Evolutionary conservation across 1,140 invertebrate species (phyloP).

Genomic region (Diachasmimorpha longicaudata): DNA sequence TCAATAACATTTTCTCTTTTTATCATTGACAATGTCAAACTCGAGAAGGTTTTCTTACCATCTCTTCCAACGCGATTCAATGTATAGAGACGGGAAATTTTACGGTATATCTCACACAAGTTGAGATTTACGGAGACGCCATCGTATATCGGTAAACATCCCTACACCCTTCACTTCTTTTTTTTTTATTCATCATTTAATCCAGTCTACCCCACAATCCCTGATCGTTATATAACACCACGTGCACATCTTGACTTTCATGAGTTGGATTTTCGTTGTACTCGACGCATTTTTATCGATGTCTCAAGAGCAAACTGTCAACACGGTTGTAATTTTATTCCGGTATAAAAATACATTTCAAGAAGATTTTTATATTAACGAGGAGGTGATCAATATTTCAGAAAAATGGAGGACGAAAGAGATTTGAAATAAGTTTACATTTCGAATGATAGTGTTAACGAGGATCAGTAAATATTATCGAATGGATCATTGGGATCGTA

Average conservation of each 20-base stretch:
- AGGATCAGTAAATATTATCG: too few relatives aligned
- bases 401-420: too few relatives aligned
- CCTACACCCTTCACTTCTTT: constrained; percentile 3
- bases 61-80: constrained; percentile 4
- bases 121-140: constrained; percentile 29
- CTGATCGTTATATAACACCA: background rate
- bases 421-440: too few relatives aligned
- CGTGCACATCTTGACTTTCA: constrained; percentile 11
- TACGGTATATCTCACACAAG: constrained; percentile 31
- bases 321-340: background rate
- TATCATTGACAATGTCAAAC: background rate
- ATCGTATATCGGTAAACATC: constrained; percentile 16
- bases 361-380: too few relatives aligned
- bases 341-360: background rate
- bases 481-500: too few relatives aligned
- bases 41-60: background rate
- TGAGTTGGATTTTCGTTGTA: constrained; percentile 8
- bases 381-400: too few relatives aligned
- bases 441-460: too few relatives aligned
- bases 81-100: constrained; percentile 39
- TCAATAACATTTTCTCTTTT: background rate
- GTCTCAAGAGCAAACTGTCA: background rate
- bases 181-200: background rate
- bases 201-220: background rate
- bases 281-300: background rate